phyloP scores from a whole-genome alignment of 2,888 invertebrate species.

The Perizoma affinitatum region DNA sequence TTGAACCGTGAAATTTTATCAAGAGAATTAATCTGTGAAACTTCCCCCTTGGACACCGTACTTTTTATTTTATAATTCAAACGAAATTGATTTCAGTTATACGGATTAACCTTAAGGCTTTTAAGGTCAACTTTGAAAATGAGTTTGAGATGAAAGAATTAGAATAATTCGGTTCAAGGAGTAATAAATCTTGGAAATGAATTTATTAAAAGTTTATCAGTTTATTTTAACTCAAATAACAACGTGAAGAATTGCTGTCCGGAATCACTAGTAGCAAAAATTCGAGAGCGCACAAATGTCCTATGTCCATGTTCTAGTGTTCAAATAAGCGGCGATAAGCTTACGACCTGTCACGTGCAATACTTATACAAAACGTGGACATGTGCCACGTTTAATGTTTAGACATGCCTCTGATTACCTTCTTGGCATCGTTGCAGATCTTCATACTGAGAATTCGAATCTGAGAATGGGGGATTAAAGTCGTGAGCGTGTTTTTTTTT shows the following conservation, averaged over 20 bases:
- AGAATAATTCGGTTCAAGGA: constrained; percentile 27
- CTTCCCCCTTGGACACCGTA: constrained; percentile 73
- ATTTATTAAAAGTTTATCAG: constrained; percentile 23
- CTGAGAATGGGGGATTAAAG: too few species aligned
- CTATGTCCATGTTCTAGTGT: too few species aligned
- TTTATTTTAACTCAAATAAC: constrained; percentile 6
- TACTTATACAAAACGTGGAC: too few species aligned
- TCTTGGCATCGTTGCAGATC: too few species aligned
- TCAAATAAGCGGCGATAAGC: too few species aligned
- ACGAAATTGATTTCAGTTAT: constrained; percentile 66
- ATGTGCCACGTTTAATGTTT: too few species aligned
- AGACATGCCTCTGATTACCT: too few species aligned
- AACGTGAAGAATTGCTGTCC: background rate
- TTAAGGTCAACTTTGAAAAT: constrained; percentile 39
- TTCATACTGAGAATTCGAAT: too few species aligned
- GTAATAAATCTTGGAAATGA: constrained; percentile 28
- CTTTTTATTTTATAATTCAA: constrained; percentile 69
- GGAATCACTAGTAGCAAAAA: background rate
- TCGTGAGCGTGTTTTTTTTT: too few species aligned
- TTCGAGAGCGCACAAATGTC: too few species aligned
- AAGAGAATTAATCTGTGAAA: constrained; percentile 82
- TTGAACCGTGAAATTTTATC: constrained; percentile 84
- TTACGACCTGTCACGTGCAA: too few species aligned
- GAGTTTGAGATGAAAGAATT: constrained; percentile 37
- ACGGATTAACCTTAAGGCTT: constrained; percentile 37